Conservation (phyloP, 2,888 invertebrate genomes). For the Buathra laborator region DNA sequence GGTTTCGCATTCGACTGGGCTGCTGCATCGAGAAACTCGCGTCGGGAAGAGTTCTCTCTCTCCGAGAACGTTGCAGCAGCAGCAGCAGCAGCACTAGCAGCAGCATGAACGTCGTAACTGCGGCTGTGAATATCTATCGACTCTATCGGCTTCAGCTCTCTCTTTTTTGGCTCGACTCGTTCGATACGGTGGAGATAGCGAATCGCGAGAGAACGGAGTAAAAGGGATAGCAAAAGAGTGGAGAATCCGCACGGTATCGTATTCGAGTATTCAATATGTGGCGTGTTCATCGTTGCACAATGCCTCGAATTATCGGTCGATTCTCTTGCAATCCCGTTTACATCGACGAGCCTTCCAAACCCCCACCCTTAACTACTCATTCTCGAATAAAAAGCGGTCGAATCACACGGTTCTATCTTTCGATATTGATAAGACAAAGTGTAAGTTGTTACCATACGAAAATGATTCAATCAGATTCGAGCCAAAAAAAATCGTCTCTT, state of each 20-base stretch:
- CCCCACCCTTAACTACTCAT: constrained; percentile 3
- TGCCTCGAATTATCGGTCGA: constrained; percentile 75
- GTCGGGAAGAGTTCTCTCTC: constrained; percentile 13
- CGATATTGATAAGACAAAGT: constrained; percentile 58
- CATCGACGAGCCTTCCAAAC: constrained; percentile 17
- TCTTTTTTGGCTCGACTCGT: constrained; percentile 44
- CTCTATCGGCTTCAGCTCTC: constrained; percentile 67
- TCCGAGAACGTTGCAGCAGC: constrained; percentile 26
- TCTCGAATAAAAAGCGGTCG: constrained; percentile 54
- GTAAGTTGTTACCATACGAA: constrained; percentile 57
- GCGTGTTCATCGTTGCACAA: constrained; percentile 72
- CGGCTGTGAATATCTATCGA: constrained; percentile 76
- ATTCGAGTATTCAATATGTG: constrained; percentile 74
- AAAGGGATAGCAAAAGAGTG: constrained; percentile 32
- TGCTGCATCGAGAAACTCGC: constrained; percentile 46
- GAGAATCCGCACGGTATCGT: constrained; percentile 30
- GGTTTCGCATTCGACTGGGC: constrained; percentile 71
- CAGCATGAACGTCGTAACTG: constrained; percentile 65
- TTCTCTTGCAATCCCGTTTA: constrained; percentile 69
- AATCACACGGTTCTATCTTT: constrained; percentile 43
- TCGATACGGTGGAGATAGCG: constrained; percentile 45
- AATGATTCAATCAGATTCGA: constrained; percentile 40
- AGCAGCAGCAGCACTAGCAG: constrained; percentile 44
- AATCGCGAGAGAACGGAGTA: constrained; percentile 31
- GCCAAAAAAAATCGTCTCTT: constrained; percentile 40